phyloP scores from a whole-genome alignment of 2,797 vertebrate genomes.

The Threskiornis aethiopicus region DNA sequence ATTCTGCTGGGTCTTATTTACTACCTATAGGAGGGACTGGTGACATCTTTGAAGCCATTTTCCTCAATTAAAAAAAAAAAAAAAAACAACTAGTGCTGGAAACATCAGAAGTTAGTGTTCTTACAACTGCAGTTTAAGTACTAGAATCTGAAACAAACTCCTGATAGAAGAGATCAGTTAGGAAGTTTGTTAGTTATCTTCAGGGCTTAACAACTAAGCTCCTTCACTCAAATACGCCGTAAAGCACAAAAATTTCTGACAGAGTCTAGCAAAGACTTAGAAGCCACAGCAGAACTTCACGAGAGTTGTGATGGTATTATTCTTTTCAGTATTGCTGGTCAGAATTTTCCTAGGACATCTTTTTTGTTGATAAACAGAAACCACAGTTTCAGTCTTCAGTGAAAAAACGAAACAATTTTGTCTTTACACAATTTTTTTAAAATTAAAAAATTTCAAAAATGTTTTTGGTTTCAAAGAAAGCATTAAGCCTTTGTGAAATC shows the following conservation, averaged over 20 bases:
- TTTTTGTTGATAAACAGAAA: background rate
- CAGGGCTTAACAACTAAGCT: background rate
- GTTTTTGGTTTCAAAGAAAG: background rate
- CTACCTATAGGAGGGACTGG: background rate
- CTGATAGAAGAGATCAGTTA: background rate
- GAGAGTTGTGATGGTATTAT: background rate
- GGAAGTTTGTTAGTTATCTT: background rate
- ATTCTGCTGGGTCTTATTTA: background rate
- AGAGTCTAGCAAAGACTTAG: background rate
- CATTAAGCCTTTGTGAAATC: background rate
- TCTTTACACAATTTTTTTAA: background rate
- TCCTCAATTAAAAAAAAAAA: background rate
- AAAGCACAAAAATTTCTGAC: background rate
- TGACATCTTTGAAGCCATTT: background rate
- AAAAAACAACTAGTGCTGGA: background rate
- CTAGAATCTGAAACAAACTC: background rate
- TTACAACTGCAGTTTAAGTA: background rate
- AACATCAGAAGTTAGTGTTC: background rate
- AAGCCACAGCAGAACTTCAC: background rate
- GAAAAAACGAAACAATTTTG: background rate
- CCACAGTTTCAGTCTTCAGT: background rate
- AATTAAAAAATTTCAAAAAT: rapidly evolving
- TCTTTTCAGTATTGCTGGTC: background rate
- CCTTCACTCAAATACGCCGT: background rate
- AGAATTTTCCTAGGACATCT: background rate